phyloP scores from a whole-genome alignment of 2,888 invertebrate species.

The Uropetala carovei region DNA sequence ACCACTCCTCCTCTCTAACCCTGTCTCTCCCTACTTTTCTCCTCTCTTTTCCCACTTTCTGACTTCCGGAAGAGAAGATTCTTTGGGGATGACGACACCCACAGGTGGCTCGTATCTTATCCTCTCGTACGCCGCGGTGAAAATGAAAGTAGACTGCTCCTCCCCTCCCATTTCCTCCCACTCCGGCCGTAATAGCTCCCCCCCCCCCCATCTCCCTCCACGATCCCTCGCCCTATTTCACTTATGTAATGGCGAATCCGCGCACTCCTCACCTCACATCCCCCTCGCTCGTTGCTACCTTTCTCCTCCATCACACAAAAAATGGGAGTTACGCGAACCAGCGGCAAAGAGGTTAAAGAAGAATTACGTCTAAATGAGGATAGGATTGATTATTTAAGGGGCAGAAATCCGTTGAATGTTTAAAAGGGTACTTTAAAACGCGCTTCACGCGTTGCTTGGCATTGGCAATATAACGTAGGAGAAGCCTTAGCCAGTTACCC shows the following conservation, averaged over 20 bases:
- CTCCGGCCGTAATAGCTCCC: background rate
- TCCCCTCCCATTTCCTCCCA: background rate
- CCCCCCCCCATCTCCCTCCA: background rate
- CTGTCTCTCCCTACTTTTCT: background rate
- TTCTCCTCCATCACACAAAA: too few relatives aligned
- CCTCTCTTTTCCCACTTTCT: background rate
- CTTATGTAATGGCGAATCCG: background rate
- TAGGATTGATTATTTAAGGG: too few relatives aligned
- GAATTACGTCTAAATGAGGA: too few relatives aligned
- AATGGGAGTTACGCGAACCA: too few relatives aligned
- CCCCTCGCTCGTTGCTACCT: too few relatives aligned
- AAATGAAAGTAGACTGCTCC: background rate
- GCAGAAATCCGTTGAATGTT: too few relatives aligned
- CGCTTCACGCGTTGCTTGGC: too few relatives aligned
- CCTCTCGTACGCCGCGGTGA: background rate
- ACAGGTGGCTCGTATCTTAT: conserved; percentile 60
- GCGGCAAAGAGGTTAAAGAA: too few relatives aligned
- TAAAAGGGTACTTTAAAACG: too few relatives aligned
- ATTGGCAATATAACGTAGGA: too few relatives aligned
- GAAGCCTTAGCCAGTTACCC: too few relatives aligned
- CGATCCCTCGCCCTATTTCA: background rate
- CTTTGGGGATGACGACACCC: conserved; percentile 9
- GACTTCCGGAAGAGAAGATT: background rate
- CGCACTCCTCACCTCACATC: background rate
- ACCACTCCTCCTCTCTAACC: background rate